These are phyloP conservation scores for Lophotis ruficrista DNA, from an alignment of 2,113 vertebrate species.

Conservation along the genomic window DNA sequence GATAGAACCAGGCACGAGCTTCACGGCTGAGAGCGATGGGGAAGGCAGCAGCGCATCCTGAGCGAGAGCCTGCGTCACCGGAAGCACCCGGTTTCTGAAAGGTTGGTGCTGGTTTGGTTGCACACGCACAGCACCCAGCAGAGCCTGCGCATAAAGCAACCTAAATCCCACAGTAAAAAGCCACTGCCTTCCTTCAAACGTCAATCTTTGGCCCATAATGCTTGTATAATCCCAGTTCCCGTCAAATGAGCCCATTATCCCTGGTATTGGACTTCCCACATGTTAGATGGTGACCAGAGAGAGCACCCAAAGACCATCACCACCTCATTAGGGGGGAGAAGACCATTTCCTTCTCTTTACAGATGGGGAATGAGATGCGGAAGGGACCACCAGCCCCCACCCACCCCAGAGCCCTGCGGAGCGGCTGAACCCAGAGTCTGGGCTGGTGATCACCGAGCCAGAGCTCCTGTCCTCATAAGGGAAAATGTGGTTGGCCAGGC, in stretches of 20 bases:
- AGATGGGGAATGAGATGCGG: background rate
- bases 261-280: background rate
- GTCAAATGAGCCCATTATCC: background rate
- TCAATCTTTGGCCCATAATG: accelerated
- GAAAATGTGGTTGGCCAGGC: background rate
- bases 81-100: background rate
- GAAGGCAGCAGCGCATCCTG: accelerated
- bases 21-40: accelerated
- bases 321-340: background rate
- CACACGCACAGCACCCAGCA: background rate
- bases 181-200: background rate
- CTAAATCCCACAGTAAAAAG: background rate
- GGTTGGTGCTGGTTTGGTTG: background rate
- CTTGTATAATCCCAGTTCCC: background rate
- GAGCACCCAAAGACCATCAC: no score
- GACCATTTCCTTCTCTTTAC: background rate
- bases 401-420: background rate
- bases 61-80: accelerated
- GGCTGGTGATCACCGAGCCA: no score
- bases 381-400: background rate
- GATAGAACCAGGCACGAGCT: background rate
- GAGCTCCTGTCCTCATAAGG: background rate
- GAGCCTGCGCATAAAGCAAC: background rate
- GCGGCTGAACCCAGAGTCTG: background rate
- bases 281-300: background rate